Base-by-base conservation (phyloP, 2,797 vertebrate genomes). In the Paedocypris micromegethes region DNA sequence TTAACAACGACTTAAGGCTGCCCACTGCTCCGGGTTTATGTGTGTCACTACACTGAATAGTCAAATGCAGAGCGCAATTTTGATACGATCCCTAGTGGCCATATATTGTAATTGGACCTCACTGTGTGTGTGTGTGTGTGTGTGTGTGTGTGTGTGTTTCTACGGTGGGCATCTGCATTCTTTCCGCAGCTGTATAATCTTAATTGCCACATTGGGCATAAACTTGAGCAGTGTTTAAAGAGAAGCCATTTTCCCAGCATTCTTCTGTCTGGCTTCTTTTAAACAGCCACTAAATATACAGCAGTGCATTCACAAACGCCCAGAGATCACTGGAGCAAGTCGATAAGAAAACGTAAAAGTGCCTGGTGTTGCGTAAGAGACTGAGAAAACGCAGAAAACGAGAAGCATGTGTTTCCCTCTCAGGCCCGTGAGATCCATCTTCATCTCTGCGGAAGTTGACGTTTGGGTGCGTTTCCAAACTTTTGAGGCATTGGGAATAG, bases 381-480 rank as follows among this genome's bases (percentile, higher is more conserved):
- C 37, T 0, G 37, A 46, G 38, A 45, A 52, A 68, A 59, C 56
- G 45, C 6, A 52, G 3, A 46, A 41, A 52, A 68, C 53, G 9
- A 40, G 43, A 68, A 47, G 6, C 66, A 60, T 37, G 49, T 60
- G 66, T 68, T 60, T 63, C 9, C 49, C 37, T 58, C 6, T 3
- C 7, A 39, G 43, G 40, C 45, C 40, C 64, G 43, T 6, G 41
- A 23, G 49, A n/a, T 63, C 4, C 59, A 46, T 7, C 8, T 58
- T 5, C 1, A 63, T 63, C 41, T 38, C 41, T 9, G 9, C 49
- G 6, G 6, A 60, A 47, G 58, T 39, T 47, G 44, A 45, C 58
- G 39, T 61, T 39, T 61, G 46, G 39, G 47, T 49, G 23, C 23
- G 23, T 61, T 44, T 6, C 46, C n/a, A 49, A 42, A 49, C 58